These are phyloP conservation scores for Teleiodes luculella DNA, from an alignment of 2,888 invertebrate genomes.

Conservation along the genomic window DNA sequence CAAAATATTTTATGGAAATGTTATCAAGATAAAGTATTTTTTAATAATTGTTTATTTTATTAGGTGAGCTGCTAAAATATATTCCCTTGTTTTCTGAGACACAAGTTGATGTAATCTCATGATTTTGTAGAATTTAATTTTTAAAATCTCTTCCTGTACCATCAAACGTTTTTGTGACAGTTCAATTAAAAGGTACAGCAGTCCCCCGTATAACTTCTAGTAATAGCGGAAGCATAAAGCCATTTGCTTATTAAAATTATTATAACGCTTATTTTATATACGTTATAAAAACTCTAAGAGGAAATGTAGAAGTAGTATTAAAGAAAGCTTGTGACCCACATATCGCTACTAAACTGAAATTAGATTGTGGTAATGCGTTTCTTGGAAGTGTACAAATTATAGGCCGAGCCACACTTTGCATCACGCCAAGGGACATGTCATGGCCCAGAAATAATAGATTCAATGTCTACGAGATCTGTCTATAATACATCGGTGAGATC, in stretches of 20 bases:
- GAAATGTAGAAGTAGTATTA: constrained; percentile 7
- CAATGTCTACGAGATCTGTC: constrained; percentile 7
- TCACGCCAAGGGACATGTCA: constrained; percentile 68
- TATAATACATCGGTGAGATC: constrained; percentile 17
- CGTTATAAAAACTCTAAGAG: background rate
- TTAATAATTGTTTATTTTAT: too few relatives aligned
- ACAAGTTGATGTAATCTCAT: too few relatives aligned
- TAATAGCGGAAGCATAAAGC: constrained; percentile 1
- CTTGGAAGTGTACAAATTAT: constrained; percentile 40
- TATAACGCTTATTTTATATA: background rate
- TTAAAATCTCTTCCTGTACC: background rate
- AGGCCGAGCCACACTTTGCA: constrained; percentile 27
- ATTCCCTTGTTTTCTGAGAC: too few relatives aligned
- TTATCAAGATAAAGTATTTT: too few relatives aligned
- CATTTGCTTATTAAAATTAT: too few relatives aligned
- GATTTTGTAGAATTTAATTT: too few relatives aligned
- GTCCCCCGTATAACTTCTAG: background rate
- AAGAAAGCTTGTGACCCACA: constrained; percentile 51
- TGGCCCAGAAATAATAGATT: constrained; percentile 46
- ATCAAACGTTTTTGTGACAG: background rate
- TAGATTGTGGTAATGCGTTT: constrained; percentile 55
- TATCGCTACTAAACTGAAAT: constrained; percentile 55
- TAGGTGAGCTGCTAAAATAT: too few relatives aligned
- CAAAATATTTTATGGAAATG: too few relatives aligned
- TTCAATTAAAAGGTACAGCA: background rate